Conservation (phyloP, 2,888 invertebrate genomes). For the Hypolimnas misippus region DNA sequence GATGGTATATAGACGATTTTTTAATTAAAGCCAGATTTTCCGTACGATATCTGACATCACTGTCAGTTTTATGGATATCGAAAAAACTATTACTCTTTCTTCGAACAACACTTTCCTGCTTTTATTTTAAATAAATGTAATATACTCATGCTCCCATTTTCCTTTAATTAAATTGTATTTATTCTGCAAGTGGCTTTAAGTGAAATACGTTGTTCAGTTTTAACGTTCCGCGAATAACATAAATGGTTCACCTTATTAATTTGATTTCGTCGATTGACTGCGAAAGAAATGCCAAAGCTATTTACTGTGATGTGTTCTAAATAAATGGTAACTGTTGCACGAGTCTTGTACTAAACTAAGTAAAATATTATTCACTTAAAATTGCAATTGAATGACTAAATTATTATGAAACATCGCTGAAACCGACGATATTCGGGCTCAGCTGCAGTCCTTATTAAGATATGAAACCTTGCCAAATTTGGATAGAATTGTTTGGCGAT, state of each 20-base stretch:
- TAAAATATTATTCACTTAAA: conserved; percentile 12
- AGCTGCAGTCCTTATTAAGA: neutral
- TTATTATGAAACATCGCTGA: conserved; percentile 1
- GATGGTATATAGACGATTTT: neutral
- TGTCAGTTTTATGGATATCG: neutral
- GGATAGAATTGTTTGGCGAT: conserved; percentile 4
- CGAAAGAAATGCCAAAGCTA: conserved; percentile 10
- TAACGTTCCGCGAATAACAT: conserved; percentile 23
- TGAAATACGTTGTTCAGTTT: conserved; percentile 22
- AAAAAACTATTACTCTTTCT: neutral
- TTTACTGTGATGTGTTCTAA: neutral
- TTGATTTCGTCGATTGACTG: conserved; percentile 3
- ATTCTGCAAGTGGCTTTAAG: conserved; percentile 11
- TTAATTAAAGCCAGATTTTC: conserved; percentile 3
- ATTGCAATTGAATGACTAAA: neutral
- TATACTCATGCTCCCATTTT: too few species aligned
- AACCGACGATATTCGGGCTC: neutral
- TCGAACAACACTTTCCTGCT: neutral
- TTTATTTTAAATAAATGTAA: neutral
- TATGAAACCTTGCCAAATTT: neutral
- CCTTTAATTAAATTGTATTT: neutral
- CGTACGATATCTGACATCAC: neutral
- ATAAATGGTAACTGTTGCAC: neutral
- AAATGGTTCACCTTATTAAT: conserved; percentile 25
- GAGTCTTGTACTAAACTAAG: conserved; percentile 2